These are phyloP conservation scores for Rhagonycha fulva DNA, from an alignment of 2,888 invertebrate genomes.

Conservation along the genomic window DNA sequence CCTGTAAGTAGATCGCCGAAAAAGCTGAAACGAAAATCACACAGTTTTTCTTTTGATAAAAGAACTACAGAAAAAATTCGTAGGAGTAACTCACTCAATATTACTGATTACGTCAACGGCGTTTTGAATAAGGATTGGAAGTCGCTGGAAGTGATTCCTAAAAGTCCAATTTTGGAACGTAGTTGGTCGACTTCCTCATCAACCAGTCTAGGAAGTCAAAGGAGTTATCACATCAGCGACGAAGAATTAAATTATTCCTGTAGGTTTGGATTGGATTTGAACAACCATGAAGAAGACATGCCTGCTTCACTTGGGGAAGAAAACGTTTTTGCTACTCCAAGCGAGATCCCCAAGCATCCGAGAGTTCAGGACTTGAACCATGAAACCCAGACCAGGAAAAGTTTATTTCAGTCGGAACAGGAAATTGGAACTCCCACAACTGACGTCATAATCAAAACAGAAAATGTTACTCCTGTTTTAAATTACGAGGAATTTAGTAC, in stretches of 20 bases:
- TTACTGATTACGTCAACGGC: conserved; percentile 3
- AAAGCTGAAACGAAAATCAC: background rate
- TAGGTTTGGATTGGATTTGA: conserved; percentile 44
- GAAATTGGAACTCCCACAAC: conserved; percentile 52
- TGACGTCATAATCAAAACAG: conserved; percentile 59
- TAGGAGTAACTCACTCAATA: conserved; percentile 11
- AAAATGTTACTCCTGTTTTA: conserved; percentile 62
- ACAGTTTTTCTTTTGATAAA: background rate
- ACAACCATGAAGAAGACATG: background rate
- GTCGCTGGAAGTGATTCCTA: background rate
- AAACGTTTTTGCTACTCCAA: background rate
- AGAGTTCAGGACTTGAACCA: background rate
- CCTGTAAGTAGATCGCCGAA: background rate
- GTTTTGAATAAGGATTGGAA: background rate
- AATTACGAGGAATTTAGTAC: conserved; percentile 64
- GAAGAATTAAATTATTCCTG: conserved; percentile 68
- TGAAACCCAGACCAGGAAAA: background rate
- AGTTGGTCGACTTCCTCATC: conserved; percentile 4
- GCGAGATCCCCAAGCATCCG: background rate
- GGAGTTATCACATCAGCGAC: conserved; percentile 56
- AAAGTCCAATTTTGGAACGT: background rate
- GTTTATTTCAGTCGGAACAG: background rate
- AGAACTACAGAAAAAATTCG: background rate
- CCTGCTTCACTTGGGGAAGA: background rate
- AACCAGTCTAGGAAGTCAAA: conserved; percentile 1